phyloP scores from a whole-genome alignment of 2,797 vertebrate genomes.

The Hemitrygon akajei region DNA sequence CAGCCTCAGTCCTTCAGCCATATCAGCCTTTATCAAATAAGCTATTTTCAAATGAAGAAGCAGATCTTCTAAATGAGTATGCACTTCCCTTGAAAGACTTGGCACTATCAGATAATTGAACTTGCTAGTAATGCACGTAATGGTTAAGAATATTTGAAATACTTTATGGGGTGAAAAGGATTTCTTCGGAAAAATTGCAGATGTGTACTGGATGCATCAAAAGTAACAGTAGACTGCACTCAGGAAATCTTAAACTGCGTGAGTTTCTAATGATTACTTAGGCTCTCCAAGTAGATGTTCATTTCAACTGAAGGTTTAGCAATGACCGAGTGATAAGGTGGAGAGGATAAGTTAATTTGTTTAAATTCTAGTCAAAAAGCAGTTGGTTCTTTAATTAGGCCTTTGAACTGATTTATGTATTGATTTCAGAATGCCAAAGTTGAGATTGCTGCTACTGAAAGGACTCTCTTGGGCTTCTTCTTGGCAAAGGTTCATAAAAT shows the following conservation, averaged over 20 bases:
- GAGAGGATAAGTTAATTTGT: not conserved
- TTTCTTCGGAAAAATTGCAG: not conserved
- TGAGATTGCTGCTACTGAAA: slow-evolving; percentile 84
- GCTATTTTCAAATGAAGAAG: not conserved
- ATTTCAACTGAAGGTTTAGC: not conserved
- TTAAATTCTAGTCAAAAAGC: not conserved
- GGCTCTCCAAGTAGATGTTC: too few species aligned
- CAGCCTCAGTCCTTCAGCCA: not conserved
- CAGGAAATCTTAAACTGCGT: not conserved
- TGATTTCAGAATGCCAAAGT: slow-evolving; percentile 76
- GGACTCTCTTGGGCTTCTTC: slow-evolving; percentile 87
- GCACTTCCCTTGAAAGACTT: not conserved
- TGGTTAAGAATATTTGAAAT: not conserved
- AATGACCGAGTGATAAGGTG: not conserved
- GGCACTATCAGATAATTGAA: not conserved
- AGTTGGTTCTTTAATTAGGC: not conserved
- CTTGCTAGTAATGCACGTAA: not conserved
- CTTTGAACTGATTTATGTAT: slow-evolving; percentile 42
- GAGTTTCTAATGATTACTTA: too few species aligned
- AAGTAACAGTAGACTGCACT: not conserved
- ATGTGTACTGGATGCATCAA: not conserved
- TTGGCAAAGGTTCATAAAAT: slow-evolving; percentile 95
- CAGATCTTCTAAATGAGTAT: not conserved
- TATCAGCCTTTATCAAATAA: too few species aligned
- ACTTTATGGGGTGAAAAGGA: not conserved